Evolutionary conservation across 2,888 invertebrate genomes (phyloP), one percentile per base, ranked within the genome.

Genomic region (Calephelis perditalis): DNA sequence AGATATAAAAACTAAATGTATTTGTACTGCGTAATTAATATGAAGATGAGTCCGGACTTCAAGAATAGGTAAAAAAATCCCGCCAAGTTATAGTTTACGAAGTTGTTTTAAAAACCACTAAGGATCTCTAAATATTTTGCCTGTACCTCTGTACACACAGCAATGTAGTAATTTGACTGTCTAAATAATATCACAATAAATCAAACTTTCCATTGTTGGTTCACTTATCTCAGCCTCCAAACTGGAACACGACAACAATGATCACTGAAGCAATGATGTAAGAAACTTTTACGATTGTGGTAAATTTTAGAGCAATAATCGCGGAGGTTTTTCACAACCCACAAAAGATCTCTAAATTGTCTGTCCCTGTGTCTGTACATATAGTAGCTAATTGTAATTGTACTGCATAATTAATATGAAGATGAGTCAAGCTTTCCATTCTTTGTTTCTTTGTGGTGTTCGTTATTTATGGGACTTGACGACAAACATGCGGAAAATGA

Each of bases 351-450:
- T 69, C 72, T 65, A 69, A 68, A 67, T 63, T 65, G 72, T 73
- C 67, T 70, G 71, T 71, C 71, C 64, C 71, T 66, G 64, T 69
- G 73, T 74, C 68, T 66, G 73, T 55, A 63, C 61, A 69, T 63
- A 70, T 71, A 72, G 70, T 71, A 71, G 71, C 71, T 15, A 15
- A 46, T 37, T 54, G 67, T 74, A 76, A 77, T 75, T 76, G 74
- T 71, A 67, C 58, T 63, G 66, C 65, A 70, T 72, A 78, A 78
- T 79, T 76, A 77, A 72, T 71, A 69, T 64, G 62, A 62, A 65
- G 66, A 68, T 78, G 76, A 78, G 57, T 78, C 76, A 77, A 67
- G 60, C 70, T 72, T 71, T 69, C 69, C 67, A 67, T 70, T 71
- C 74, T 72, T 77, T 76, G 75, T 76, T 67, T 68, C 68, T 68